Conservation (phyloP, 2,888 invertebrate genomes). For the Tridacna crocea region DNA sequence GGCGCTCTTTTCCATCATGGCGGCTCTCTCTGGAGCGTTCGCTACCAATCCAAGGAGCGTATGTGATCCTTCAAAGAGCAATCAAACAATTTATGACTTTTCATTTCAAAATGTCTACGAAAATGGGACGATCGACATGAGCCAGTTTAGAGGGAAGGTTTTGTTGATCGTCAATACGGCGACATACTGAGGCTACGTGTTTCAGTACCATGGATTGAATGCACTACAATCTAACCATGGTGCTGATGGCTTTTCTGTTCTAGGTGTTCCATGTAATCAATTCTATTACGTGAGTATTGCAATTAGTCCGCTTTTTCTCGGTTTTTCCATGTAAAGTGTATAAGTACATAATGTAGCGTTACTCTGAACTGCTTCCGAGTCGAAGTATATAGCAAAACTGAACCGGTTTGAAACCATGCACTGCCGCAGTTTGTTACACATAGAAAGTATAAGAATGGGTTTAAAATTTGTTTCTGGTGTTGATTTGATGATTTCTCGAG, state of each 20-base stretch:
- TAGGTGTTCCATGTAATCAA: constrained; percentile 85
- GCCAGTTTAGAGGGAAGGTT: constrained; percentile 64
- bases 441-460: too few species aligned
- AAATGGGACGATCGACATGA: constrained; percentile 58
- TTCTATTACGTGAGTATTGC: constrained; percentile 81
- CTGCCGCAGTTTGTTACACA: too few species aligned
- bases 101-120: constrained; percentile 55
- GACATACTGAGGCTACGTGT: constrained; percentile 85
- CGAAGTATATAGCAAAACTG: too few species aligned
- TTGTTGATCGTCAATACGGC: constrained; percentile 85
- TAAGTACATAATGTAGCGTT: too few species aligned
- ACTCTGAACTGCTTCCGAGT: too few species aligned
- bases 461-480: too few species aligned
- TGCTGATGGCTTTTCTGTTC: constrained; percentile 79
- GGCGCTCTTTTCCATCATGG: constrained; percentile 38
- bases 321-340: too few species aligned
- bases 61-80: constrained; percentile 37
- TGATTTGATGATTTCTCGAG: too few species aligned
- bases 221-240: constrained; percentile 84
- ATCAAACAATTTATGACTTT: constrained; percentile 61
- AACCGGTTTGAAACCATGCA: too few species aligned
- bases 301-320: too few species aligned
- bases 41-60: constrained; percentile 46
- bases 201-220: constrained; percentile 85
- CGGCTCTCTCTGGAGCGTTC: constrained; percentile 28